These are phyloP conservation scores for Rhagoletis pomonella DNA, from an alignment of 1,140 invertebrate species.

Conservation along the genomic window DNA sequence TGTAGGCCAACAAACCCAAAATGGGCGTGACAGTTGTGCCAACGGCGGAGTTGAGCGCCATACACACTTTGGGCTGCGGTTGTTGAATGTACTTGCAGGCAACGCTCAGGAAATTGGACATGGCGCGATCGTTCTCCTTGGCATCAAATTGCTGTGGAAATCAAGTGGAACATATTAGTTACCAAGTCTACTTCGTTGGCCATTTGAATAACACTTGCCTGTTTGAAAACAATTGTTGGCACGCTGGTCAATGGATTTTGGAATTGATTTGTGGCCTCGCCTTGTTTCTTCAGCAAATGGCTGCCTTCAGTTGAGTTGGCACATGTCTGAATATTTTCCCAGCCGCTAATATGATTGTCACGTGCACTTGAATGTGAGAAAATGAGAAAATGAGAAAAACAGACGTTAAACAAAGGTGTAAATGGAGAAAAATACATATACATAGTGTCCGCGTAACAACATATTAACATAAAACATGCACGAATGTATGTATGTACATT, in stretches of 20 bases:
- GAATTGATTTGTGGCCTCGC: constrained; percentile 72
- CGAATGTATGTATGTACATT: too few relatives aligned
- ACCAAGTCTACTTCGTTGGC: not conserved
- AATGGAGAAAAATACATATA: not conserved
- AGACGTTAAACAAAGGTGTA: not conserved
- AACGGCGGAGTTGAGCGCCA: constrained; percentile 61
- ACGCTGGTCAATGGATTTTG: constrained; percentile 74
- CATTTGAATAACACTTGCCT: constrained; percentile 62
- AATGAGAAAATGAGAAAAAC: not conserved
- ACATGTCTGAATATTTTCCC: constrained; percentile 74
- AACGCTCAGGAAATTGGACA: constrained; percentile 65
- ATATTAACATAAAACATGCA: too few relatives aligned
- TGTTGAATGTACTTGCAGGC: constrained; percentile 65
- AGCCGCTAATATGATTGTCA: constrained; percentile 72
- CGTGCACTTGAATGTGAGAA: constrained; percentile 61
- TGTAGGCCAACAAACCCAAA: constrained; percentile 62
- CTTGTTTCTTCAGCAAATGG: constrained; percentile 72
- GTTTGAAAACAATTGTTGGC: constrained; percentile 76
- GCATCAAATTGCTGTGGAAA: constrained; percentile 67
- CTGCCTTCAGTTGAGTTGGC: constrained; percentile 75
- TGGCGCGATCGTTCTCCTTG: constrained; percentile 65
- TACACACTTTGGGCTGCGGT: constrained; percentile 67
- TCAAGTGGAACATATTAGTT: not conserved
- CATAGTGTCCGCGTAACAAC: too few relatives aligned
- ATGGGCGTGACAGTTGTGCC: constrained; percentile 62